Evolutionary conservation across 1,140 invertebrate genomes (phyloP).

Genomic region (Idris sp.): DNA sequence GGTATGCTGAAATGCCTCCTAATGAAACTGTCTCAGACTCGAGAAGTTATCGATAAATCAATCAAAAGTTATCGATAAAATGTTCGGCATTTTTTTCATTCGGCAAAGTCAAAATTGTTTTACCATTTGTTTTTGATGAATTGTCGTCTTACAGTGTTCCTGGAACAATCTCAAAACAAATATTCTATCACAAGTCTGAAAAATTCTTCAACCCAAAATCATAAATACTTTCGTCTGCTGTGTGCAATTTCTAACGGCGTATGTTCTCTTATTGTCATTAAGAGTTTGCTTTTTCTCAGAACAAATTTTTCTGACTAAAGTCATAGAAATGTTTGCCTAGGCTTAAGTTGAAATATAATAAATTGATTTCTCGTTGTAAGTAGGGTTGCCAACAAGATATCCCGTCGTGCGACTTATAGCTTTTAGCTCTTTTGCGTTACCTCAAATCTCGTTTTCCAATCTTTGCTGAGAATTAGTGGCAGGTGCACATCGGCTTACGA

Average conservation of each 20-base stretch:
- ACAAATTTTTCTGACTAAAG: too few relatives aligned
- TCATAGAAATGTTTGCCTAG: too few relatives aligned
- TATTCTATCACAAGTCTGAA: too few relatives aligned
- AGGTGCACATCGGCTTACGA: slow-evolving; percentile 27
- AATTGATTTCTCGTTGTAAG: slow-evolving; percentile 2
- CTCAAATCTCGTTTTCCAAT: slow-evolving; percentile 34
- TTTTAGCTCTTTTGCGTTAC: slow-evolving; percentile 42
- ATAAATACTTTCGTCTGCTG: too few relatives aligned
- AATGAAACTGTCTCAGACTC: slow-evolving; percentile 49
- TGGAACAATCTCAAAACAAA: too few relatives aligned
- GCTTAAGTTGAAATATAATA: too few relatives aligned
- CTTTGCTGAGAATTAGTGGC: slow-evolving; percentile 30
- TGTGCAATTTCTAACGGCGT: too few relatives aligned
- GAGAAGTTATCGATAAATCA: slow-evolving; percentile 35
- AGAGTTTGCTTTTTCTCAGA: too few relatives aligned
- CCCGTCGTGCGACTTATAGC: slow-evolving; percentile 13
- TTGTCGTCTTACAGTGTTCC: neutral
- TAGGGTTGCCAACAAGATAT: slow-evolving; percentile 34
- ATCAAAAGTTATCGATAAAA: slow-evolving; percentile 48
- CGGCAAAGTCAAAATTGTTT: slow-evolving; percentile 1
- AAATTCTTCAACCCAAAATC: too few relatives aligned
- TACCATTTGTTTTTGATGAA: slow-evolving; percentile 11
- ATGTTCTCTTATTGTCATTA: too few relatives aligned
- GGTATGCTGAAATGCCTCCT: slow-evolving; percentile 34
- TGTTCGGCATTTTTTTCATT: slow-evolving; percentile 29